Base-by-base conservation (phyloP, 1,140 invertebrate genomes). In the Asobara japonica region DNA sequence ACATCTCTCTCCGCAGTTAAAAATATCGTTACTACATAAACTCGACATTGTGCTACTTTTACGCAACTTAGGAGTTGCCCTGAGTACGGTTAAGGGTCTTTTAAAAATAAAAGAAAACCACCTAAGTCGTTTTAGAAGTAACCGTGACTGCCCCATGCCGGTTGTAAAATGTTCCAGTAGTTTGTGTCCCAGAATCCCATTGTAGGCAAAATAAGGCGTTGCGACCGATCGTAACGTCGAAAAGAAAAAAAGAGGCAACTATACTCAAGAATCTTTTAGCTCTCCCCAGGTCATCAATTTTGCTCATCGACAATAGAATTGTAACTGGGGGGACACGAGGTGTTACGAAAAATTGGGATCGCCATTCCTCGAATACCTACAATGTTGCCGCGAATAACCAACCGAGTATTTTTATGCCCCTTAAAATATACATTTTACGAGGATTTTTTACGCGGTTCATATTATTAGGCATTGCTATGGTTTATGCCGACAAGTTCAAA, bases 91-190 rank as follows among this genome's bases (percentile, higher is more conserved):
- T 69, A 56, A 75, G 65, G 60, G 56, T 62, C 51, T 60, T 65
- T 56, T 61, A 66, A 65, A 56, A 72, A 27, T 27, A 18, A 69
- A 62, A 66, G n/a, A 41, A 20, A 29, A 48, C 45, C 38, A 25
- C 8, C 41, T 33, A 41, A 38, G 64, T 65, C 64, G 20, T 65
- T 65, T 38, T 6, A 22, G 64, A 65, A 62, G 16, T 10, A 13
- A 38, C 65, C 16, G 20, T 41, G 30, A 20, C 18, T 16, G 65
- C 69, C 74, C 75, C 75, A 78, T 76, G 71, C 71, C 66, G 77
- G 73, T 78, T 76, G 72, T 84, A 84, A 85, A 84, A 83, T 72
- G 81, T 73, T 79, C 79, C 74, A 73, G 72, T 72, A 62, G 13
- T 71, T 76, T 74, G 67, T 82, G 76, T 81, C 79, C 77, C n/a